Percentiles rank a stretch among this genome's conserved stretches.
These are phyloP conservation scores for Drosophila repletoides DNA, from an alignment of 1,140 invertebrate genomes.

Conservation along the genomic window DNA sequence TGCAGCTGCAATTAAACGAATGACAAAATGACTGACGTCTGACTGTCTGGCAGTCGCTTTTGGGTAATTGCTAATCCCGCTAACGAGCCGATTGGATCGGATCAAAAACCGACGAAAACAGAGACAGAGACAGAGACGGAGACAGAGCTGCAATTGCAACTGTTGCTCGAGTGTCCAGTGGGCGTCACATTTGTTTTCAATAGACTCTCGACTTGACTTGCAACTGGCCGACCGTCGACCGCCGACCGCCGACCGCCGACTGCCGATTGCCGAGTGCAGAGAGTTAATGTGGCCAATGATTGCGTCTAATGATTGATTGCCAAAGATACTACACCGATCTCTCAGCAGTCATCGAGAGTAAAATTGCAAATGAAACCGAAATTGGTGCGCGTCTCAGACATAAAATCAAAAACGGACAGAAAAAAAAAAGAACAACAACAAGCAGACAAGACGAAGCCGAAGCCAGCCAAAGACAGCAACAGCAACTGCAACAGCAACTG, in stretches of 20 bases:
- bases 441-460: slow-evolving; percentile 8
- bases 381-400: slow-evolving; percentile 64
- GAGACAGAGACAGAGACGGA: background rate
- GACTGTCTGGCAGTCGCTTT: slow-evolving; percentile 37
- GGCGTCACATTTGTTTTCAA: slow-evolving; percentile 78
- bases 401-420: too few relatives aligned
- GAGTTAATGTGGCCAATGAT: slow-evolving; percentile 77
- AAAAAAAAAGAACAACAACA: too few relatives aligned
- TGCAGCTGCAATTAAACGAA: slow-evolving; percentile 75
- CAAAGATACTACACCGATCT: slow-evolving; percentile 57
- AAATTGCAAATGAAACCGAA: slow-evolving; percentile 76
- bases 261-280: slow-evolving; percentile 41
- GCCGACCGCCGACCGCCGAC: slow-evolving; percentile 8
- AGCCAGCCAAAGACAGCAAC: background rate
- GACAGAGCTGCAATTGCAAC: background rate
- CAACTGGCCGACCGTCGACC: slow-evolving; percentile 22
- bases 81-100: slow-evolving; percentile 56
- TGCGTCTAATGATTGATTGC: slow-evolving; percentile 79
- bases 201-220: slow-evolving; percentile 33
- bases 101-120: slow-evolving; percentile 13
- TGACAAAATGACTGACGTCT: slow-evolving; percentile 76
- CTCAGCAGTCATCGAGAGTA: slow-evolving; percentile 50
- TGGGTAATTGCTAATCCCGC: slow-evolving; percentile 79
- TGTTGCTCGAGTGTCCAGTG: slow-evolving; percentile 60
- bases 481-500: background rate